A percentile compares a stretch with the other conserved stretches of the same genome.
These are phyloP conservation scores for Melangyna quadrimaculata DNA, from an alignment of 2,888 invertebrate species.

Conservation along the genomic window DNA sequence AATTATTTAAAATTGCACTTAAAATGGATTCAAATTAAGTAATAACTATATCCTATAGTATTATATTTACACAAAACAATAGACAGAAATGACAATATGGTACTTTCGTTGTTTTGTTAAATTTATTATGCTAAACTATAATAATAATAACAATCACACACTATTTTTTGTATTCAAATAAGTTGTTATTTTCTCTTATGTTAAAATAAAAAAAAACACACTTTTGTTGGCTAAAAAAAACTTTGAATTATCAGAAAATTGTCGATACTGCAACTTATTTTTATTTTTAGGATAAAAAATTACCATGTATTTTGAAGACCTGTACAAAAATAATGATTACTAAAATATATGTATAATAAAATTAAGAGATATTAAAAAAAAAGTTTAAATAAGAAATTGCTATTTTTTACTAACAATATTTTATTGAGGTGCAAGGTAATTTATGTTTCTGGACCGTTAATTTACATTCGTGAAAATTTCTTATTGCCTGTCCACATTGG, in stretches of 20 bases:
- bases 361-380: background rate
- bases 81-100: conserved; percentile 2
- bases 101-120: no score
- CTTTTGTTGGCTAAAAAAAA: background rate
- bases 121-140: no score
- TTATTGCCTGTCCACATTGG: no score
- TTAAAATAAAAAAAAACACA: background rate
- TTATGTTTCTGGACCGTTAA: background rate
- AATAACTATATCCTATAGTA: background rate
- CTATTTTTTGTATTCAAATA: background rate
- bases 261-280: background rate
- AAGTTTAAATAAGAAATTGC: background rate
- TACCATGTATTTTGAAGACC: conserved; percentile 30
- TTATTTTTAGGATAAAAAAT: conserved; percentile 15
- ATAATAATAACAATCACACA: background rate
- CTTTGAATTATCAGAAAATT: background rate
- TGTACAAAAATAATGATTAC: background rate
- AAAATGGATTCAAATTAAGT: background rate
- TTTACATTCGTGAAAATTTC: no score
- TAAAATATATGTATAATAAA: background rate
- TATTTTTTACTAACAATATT: background rate
- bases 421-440: background rate
- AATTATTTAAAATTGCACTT: background rate
- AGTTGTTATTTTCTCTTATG: background rate
- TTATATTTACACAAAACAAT: background rate